A percentile compares a stretch with the other conserved stretches of the same genome.
Conservation (phyloP, 2,113 vertebrate genomes). For the Thunnus thynnus region DNA sequence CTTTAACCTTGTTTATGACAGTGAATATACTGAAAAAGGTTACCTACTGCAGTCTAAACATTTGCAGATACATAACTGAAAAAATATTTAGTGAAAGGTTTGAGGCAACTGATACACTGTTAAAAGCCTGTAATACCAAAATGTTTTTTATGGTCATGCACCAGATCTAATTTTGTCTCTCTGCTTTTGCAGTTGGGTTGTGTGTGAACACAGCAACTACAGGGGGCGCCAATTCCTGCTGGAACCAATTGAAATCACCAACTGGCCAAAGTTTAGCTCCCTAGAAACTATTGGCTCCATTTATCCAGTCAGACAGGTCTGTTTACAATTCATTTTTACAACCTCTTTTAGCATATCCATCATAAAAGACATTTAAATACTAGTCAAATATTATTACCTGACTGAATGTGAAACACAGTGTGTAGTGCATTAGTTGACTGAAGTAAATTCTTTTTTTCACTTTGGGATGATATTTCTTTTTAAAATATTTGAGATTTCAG, state of each 20-base stretch:
- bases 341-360: background rate
- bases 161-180: background rate
- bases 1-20: background rate
- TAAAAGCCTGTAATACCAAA: background rate
- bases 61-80: too few species aligned
- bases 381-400: too few species aligned
- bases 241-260: slow-evolving; percentile 91
- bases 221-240: slow-evolving; percentile 95
- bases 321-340: background rate
- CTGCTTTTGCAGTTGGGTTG: slow-evolving; percentile 90
- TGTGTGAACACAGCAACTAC: slow-evolving; percentile 94
- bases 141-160: background rate
- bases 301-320: slow-evolving; percentile 92
- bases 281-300: slow-evolving; percentile 90
- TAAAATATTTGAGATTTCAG: too few species aligned
- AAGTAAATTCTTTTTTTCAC: too few species aligned
- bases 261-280: slow-evolving; percentile 94
- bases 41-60: too few species aligned
- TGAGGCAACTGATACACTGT: too few species aligned
- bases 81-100: too few species aligned
- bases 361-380: background rate
- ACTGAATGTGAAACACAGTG: background rate
- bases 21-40: too few species aligned
- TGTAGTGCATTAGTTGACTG: background rate
- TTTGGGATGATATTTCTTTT: too few species aligned